A percentile compares a stretch with the other conserved stretches of the same genome.
Evolutionary conservation across 2,888 invertebrate genomes (phyloP).

Genomic region (Synergus itoensis): DNA sequence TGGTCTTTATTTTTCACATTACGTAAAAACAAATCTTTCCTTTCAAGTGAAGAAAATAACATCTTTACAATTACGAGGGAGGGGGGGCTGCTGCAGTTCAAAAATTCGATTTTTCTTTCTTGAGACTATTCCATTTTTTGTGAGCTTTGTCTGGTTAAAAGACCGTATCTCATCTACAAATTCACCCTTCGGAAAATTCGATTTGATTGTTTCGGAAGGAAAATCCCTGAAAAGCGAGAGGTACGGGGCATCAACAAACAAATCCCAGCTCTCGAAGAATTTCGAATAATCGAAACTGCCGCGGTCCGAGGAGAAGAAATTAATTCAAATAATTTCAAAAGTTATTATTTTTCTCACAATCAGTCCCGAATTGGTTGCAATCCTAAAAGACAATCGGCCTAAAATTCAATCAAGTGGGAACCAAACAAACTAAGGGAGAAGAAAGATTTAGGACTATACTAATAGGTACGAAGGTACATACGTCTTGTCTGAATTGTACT

Average conservation of each 20-base stretch:
- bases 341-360: too few relatives aligned
- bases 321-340: too few relatives aligned
- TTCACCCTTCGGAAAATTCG: slow-evolving; percentile 18
- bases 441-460: background rate
- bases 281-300: slow-evolving; percentile 9
- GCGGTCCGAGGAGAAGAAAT: background rate
- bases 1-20: slow-evolving; percentile 3
- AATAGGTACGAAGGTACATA: slow-evolving; percentile 66
- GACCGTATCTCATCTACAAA: slow-evolving; percentile 27
- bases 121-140: slow-evolving; percentile 31
- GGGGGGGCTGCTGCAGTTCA: background rate
- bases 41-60: background rate
- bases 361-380: background rate
- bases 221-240: slow-evolving; percentile 9
- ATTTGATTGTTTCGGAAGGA: background rate
- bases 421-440: background rate
- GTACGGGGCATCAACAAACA: slow-evolving; percentile 41
- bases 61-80: background rate
- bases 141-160: slow-evolving; percentile 11
- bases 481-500: slow-evolving; percentile 69
- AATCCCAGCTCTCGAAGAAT: slow-evolving; percentile 34
- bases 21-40: background rate
- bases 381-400: background rate
- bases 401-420: slow-evolving; percentile 5
- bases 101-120: slow-evolving; percentile 19